Percentiles rank a stretch among this genome's conserved stretches.
Evolutionary conservation across 2,797 vertebrate genomes (phyloP).

Genomic region (Staurois parvus): DNA sequence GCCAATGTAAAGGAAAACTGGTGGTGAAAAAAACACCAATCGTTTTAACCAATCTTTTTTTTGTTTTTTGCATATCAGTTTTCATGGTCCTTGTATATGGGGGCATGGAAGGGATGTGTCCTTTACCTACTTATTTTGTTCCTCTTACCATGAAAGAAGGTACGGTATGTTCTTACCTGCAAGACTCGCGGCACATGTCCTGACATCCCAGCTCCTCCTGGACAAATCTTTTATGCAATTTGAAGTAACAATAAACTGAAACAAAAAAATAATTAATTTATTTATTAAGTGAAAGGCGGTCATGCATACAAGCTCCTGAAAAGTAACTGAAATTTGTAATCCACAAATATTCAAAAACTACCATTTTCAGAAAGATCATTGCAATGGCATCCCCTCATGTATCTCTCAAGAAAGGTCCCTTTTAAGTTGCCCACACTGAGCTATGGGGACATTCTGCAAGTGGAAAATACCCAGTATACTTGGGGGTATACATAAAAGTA

Average conservation of each 20-base stretch:
- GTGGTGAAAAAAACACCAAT: too few species aligned
- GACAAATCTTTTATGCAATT: conserved; percentile 74
- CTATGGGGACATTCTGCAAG: too few species aligned
- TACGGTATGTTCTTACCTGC: conserved; percentile 72
- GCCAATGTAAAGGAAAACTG: too few species aligned
- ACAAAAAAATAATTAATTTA: neutral
- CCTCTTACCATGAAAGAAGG: neutral
- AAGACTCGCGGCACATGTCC: conserved; percentile 75
- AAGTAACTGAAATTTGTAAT: too few species aligned
- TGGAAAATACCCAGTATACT: too few species aligned
- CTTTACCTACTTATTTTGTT: neutral
- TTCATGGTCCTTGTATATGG: neutral
- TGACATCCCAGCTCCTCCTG: conserved; percentile 80
- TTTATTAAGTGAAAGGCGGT: neutral
- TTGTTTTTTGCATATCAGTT: neutral
- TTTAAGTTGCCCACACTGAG: too few species aligned
- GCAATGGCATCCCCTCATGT: too few species aligned
- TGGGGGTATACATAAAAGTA: neutral
- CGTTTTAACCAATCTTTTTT: too few species aligned
- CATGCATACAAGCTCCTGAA: too few species aligned
- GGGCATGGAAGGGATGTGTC: neutral
- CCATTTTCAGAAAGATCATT: too few species aligned
- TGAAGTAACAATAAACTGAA: conserved; percentile 82
- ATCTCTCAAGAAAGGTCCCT: too few species aligned
- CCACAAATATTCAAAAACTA: too few species aligned